Conservation (phyloP, 2,797 vertebrate genomes). For the Labroides dimidiatus region DNA sequence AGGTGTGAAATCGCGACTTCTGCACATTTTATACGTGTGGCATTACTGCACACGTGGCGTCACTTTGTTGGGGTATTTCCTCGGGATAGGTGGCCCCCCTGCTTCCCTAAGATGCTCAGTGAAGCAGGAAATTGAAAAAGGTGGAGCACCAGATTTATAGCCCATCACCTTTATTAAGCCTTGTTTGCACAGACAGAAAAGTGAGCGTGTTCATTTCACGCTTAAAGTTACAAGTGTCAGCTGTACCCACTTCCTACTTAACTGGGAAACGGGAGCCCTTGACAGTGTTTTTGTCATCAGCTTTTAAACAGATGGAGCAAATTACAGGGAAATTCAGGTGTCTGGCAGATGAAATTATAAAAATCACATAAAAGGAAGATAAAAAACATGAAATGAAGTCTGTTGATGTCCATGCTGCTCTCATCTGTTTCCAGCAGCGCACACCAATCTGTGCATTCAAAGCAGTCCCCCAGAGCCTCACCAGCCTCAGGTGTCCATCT, state of each 20-base stretch:
- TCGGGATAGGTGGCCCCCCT: slow-evolving; percentile 62
- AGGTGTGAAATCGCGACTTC: slow-evolving; percentile 43
- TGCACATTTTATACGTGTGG: slow-evolving; percentile 46
- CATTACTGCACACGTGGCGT: slow-evolving; percentile 64
- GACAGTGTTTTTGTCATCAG: slow-evolving; percentile 40
- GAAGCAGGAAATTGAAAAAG: slow-evolving; percentile 85
- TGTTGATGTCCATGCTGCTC: too few species aligned
- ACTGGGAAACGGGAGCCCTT: slow-evolving; percentile 35
- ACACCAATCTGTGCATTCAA: too few species aligned
- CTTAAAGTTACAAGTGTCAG: slow-evolving; percentile 74
- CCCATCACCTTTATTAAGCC: slow-evolving; percentile 80
- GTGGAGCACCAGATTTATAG: slow-evolving; percentile 73
- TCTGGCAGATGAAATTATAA: too few species aligned
- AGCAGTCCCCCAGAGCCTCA: too few species aligned
- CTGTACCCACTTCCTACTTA: slow-evolving; percentile 52
- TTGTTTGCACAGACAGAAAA: slow-evolving; percentile 81
- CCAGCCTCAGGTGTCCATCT: too few species aligned
- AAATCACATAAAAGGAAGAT: too few species aligned
- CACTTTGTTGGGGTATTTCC: slow-evolving; percentile 68
- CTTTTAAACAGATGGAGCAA: slow-evolving; percentile 51
- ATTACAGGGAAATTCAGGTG: too few species aligned
- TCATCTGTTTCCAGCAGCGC: too few species aligned
- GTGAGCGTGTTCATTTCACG: slow-evolving; percentile 77
- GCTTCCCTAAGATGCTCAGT: slow-evolving; percentile 71
- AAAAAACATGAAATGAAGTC: too few species aligned